These are phyloP conservation scores for Cremastobaeus sp. DNA, from an alignment of 2,888 invertebrate genomes.

Conservation along the genomic window DNA sequence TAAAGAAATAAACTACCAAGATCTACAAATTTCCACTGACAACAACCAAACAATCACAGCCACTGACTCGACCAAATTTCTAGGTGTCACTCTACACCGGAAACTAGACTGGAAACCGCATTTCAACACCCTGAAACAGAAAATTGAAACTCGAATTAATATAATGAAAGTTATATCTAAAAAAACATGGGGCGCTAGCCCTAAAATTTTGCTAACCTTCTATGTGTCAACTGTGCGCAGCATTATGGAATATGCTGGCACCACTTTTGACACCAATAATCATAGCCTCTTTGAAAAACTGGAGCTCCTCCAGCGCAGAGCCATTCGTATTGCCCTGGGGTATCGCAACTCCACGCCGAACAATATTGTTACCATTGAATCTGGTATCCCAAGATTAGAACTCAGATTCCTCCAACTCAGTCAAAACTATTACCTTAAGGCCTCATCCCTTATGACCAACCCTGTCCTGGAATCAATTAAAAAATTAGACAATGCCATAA, in stretches of 20 bases:
- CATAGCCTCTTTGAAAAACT: background rate
- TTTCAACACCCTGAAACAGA: background rate
- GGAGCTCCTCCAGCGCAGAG: background rate
- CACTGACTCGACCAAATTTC: background rate
- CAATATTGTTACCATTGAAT: slow-evolving; percentile 8
- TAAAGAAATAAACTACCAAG: background rate
- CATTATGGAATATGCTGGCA: background rate
- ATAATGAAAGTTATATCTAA: background rate
- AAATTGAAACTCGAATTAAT: background rate
- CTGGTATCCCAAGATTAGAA: background rate
- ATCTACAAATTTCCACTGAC: background rate
- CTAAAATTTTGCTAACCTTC: slow-evolving; percentile 1
- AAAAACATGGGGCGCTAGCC: background rate
- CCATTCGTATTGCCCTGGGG: background rate
- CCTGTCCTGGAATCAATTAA: slow-evolving; percentile 3
- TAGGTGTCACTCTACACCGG: background rate
- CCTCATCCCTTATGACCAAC: background rate
- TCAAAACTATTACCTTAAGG: slow-evolving; percentile 5
- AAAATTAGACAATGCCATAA: background rate
- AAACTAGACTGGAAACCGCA: background rate
- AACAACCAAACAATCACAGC: background rate
- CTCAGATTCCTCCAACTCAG: background rate
- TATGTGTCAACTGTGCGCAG: background rate
- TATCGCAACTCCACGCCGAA: background rate
- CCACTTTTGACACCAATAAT: background rate